Base-by-base conservation (phyloP, 2,888 invertebrate species). In the Cheiracanthium punctorium region DNA sequence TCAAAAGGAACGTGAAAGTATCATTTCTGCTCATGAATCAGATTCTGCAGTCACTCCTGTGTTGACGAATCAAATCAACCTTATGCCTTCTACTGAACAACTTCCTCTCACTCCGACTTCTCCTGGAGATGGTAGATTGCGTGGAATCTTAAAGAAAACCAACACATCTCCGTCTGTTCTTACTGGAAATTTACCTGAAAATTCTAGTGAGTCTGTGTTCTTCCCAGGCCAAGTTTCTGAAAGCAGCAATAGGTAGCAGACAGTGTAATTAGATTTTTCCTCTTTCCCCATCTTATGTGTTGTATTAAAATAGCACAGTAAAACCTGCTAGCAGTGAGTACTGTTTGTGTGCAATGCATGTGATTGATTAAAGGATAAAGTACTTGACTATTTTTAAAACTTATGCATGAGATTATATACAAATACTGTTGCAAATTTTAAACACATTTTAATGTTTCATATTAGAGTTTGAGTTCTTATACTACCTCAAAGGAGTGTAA, bases 71-170 rank as follows among this genome's bases (percentile, higher is more conserved):
- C 88, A 88, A 69, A 80, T 82, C n/a, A 87, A 82, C 29, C 69
- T 87, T 17, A 58, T 80, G 74, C 81, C 87, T 77, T 76, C 64
- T 30, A 43, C 88, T 24, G 79, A 76, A 69, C 87, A 74, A 32
- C 58, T 88, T 8, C 88, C 89, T 7, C 43, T 87, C 5, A 87
- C 89, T 8, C 88, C 89, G 20, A 84, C 81, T 17, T 87, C 88
- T 12, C 88, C 85, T n/a, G 81, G 86, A 32, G 89, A 89, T 65
- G 89, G 88, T 24, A 72, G 89, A 17, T 79, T 89, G 0, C 72
- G 89, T 30, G 82, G 89, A 24, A 89, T 89, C 32, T 64, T 89
- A 4, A 89, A 89, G 79, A 89, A 89, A 37, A 80, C 88, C 1
- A 64, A 52, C 29, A 41, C 77, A 12, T 20, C 87, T 1, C 73